Evolutionary conservation across 2,113 vertebrate genomes (phyloP), one percentile per base, ranked within the genome.

Genomic region (Hypanus sabinus): DNA sequence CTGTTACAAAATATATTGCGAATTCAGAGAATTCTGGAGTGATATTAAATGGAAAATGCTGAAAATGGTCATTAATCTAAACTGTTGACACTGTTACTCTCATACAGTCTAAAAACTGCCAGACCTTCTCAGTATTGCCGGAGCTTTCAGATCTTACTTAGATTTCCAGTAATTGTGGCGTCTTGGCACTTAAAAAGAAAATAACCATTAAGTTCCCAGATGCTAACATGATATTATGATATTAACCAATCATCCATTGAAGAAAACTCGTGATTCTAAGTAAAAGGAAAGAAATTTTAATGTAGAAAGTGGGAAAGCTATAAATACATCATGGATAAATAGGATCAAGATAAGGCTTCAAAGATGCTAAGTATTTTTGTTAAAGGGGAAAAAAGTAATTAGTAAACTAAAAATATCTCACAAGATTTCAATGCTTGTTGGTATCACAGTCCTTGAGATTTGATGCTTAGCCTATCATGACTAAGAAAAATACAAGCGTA

Each of bases 371-470:
- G 14, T 33, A 46, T 93, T 71, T 57, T 85, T 55, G 93, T 38
- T 76, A 94, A 55, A 76, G 38, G 76, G 30, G 76, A 36, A 94
- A 30, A 36, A 94, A 38, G 27, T 76, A 94, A 75, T 46, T 94
- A 94, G 22, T 22, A 46, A 94, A 75, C 38, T 94, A 70, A 75
- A 93, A 70, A 93, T 68, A 93, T 22, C 33, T 68, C 30, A 24
- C n/a, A 46, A 70, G 16, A 46, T 36, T 93, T 22, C 62, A 93
- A 36, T 65, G 88, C 36, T 71, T 36, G 92, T 70, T 75, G 36
- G 92, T 75, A 27, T 22, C 24, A 77, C 20, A 33, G 68, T 18
- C 68, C 60, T 68, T 70, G 90, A 68, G 68, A 6, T 36, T 68
- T 27, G 65, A 65, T 30, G 65, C 5, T 92, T 36, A 92, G 90